Evolutionary conservation across 2,888 invertebrate genomes (phyloP).

Genomic region (Therioaphis trifolii): DNA sequence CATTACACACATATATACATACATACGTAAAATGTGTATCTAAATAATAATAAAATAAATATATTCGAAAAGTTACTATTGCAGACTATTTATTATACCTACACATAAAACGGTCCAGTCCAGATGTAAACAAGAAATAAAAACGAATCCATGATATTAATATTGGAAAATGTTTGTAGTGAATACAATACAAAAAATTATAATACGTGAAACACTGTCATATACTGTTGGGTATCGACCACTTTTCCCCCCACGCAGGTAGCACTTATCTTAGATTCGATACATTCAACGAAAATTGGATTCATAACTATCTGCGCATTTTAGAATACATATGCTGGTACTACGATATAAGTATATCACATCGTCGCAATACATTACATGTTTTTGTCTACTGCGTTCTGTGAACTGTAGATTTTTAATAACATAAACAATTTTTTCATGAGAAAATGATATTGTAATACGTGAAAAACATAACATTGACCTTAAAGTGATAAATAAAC

Average conservation of each 20-base stretch:
- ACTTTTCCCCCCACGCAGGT: slow-evolving; percentile 20
- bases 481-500: too few species aligned
- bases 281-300: slow-evolving; percentile 47
- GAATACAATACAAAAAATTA: background rate
- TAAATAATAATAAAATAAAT: background rate
- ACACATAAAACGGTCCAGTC: background rate
- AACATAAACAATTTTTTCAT: too few species aligned
- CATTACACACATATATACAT: too few species aligned
- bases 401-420: background rate
- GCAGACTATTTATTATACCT: too few species aligned
- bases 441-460: too few species aligned
- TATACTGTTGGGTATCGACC: slow-evolving; percentile 26
- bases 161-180: background rate
- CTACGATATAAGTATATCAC: background rate
- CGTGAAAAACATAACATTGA: too few species aligned
- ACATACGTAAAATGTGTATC: too few species aligned
- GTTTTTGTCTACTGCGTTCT: background rate
- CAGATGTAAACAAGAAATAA: background rate
- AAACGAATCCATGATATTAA: slow-evolving; percentile 20
- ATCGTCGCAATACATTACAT: background rate
- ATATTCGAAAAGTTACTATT: background rate
- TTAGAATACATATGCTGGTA: background rate
- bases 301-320: slow-evolving; percentile 46
- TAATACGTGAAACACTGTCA: slow-evolving; percentile 16
- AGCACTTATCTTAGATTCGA: slow-evolving; percentile 45